Conservation (phyloP, 2,797 vertebrate genomes). For the Myoxocephalus aenaeus region DNA sequence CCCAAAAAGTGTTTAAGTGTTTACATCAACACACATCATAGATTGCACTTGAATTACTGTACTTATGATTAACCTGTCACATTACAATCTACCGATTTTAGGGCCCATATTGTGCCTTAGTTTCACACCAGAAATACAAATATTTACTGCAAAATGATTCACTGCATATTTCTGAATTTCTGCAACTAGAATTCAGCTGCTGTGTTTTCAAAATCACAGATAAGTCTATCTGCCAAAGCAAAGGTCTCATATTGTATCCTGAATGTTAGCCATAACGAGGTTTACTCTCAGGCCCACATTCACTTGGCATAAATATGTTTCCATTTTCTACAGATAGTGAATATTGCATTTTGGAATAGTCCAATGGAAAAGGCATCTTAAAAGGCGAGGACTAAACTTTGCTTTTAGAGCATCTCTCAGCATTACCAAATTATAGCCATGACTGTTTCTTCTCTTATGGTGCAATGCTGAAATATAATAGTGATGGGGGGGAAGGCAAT, state of each 20-base stretch:
- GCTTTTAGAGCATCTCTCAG: constrained; percentile 48
- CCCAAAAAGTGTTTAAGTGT: too few species aligned
- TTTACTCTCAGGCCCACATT: constrained; percentile 19
- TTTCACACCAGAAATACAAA: background rate
- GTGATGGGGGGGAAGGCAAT: constrained; percentile 33
- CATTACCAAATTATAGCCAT: constrained; percentile 53
- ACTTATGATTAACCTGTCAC: background rate
- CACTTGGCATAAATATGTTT: constrained; percentile 25
- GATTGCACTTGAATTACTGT: background rate
- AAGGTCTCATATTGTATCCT: constrained; percentile 6
- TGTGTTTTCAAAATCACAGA: constrained; percentile 14
- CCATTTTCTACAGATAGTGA: constrained; percentile 4
- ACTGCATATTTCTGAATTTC: constrained; percentile 5
- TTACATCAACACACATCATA: background rate
- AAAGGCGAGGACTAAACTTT: constrained; percentile 46
- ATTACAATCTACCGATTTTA: background rate
- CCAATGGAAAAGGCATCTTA: constrained; percentile 33
- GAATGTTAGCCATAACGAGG: constrained; percentile 4
- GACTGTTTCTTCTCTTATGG: constrained; percentile 44
- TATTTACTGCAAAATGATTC: constrained; percentile 3
- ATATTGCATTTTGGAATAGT: constrained; percentile 45
- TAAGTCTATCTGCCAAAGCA: constrained; percentile 5
- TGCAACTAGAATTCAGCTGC: constrained; percentile 4
- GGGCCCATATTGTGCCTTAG: background rate
- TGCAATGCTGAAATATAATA: constrained; percentile 63